phyloP scores from a whole-genome alignment of 2,888 invertebrate species.

The Nomada lathburiana region DNA sequence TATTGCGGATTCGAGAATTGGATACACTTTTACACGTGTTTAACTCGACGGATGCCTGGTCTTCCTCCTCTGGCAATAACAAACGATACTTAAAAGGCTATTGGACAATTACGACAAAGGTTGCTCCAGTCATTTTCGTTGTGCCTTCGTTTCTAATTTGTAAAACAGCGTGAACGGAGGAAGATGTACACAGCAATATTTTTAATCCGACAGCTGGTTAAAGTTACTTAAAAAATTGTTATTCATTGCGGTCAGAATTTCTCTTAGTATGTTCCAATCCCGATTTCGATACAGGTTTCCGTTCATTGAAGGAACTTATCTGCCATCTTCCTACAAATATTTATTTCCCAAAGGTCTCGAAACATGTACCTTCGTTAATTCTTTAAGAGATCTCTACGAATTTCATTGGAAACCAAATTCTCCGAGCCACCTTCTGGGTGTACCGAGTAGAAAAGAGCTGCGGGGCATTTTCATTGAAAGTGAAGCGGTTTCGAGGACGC shows the following conservation, averaged over 20 bases:
- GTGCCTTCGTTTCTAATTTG: not conserved
- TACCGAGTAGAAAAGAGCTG: slow-evolving; percentile 42
- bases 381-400: not conserved
- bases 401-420: not conserved
- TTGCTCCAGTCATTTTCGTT: not conserved
- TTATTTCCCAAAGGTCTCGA: no score
- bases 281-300: no score
- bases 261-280: no score
- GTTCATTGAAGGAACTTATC: no score
- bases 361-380: no score
- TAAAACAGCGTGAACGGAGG: not conserved
- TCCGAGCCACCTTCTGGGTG: slow-evolving; percentile 15
- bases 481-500: slow-evolving; percentile 54
- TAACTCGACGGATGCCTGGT: slow-evolving; percentile 1
- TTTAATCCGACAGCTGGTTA: no score
- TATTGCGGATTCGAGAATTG: slow-evolving; percentile 41
- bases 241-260: no score
- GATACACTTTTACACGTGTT: slow-evolving; percentile 36
- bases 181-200: not conserved
- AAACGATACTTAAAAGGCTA: no score
- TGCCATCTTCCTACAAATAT: no score
- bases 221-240: no score
- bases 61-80: not conserved
- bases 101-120: not conserved
- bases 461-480: slow-evolving; percentile 41